phyloP scores from a whole-genome alignment of 2,113 vertebrate genomes.

The Crotophaga sulcirostris region DNA sequence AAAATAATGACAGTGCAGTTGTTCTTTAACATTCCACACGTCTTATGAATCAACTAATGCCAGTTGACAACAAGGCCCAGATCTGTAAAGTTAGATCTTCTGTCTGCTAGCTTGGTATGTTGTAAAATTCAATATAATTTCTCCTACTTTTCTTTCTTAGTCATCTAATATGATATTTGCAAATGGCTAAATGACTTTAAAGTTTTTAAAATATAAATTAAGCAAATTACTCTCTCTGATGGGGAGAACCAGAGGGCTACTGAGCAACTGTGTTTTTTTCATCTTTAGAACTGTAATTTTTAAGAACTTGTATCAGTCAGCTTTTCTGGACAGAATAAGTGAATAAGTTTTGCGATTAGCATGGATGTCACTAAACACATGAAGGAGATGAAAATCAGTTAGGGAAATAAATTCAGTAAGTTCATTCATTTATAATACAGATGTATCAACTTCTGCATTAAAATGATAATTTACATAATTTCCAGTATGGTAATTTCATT shows the following conservation, averaged over 20 bases:
- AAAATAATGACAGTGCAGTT: neutral
- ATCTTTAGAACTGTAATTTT: neutral
- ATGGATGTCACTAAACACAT: neutral
- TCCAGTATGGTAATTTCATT: neutral
- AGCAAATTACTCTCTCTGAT: neutral
- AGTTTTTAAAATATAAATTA: constrained; percentile 47
- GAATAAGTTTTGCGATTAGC: neutral
- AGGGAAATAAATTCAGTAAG: neutral
- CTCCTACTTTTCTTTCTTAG: neutral
- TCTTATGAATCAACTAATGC: neutral
- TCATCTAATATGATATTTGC: neutral
- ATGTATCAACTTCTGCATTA: neutral
- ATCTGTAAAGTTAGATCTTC: neutral
- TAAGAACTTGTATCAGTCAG: neutral
- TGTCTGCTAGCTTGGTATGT: neutral
- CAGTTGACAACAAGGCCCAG: neutral
- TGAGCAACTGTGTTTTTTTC: neutral
- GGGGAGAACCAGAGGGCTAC: neutral
- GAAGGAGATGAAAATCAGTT: neutral
- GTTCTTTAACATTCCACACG: neutral
- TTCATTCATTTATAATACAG: neutral
- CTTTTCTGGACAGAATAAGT: neutral
- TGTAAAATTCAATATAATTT: neutral
- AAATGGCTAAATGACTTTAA: constrained; percentile 17
- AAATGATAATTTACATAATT: neutral